Evolutionary conservation across 2,113 vertebrate genomes (phyloP), one percentile per base, ranked within the genome.

Genomic region (Atlantisia rogersi): DNA sequence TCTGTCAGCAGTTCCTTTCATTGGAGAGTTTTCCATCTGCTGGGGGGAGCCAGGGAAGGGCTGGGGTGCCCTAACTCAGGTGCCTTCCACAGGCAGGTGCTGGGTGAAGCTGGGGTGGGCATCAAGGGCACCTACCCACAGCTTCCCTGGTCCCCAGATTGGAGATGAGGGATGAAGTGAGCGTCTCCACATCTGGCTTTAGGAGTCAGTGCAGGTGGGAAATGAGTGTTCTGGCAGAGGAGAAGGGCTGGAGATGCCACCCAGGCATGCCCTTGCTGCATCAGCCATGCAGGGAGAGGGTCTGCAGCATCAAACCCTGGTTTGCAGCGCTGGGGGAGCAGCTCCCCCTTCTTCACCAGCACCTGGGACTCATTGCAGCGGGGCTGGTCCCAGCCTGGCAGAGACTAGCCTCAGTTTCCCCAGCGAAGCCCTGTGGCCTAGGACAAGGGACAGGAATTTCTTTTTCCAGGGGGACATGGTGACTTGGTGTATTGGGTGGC

Each of bases 201-300:
- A 55, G 87, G 56, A 73, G 15, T 52, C 39, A 10, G 58, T 32
- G 70, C 58, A 52, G 65, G 70, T 68, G 65, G 59, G 79, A 71
- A 85, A 44, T 4, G 2, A 62, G 44, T 52, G 69, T 90, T 39
- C 52, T 65, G 70, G 68, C 1, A 6, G 60, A 82, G 71, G 67
- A 60, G 81, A 56, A 94, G 31, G 62, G 77, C 67, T 71, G 67
- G 63, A 84, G 85, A 52, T 10, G 5, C 1, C 2, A 71, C 26
- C 62, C 65, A 70, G 64, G 42, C 0, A 0, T 52, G 44, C 31
- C 44, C 50, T 71, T 2, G 0, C 4, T 17, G 40, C 0, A 0
- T 59, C 82, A 63, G 37, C 37, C 0, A 0, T 10, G 24, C 58
- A 56, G 70, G 53, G 48, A 37, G 37, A 46, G 88, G 15, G 22